A percentile compares a stretch with the other conserved stretches of the same genome.
These are phyloP conservation scores for Tenthredo scrophulariae DNA, from an alignment of 2,888 invertebrate genomes.

Conservation along the genomic window DNA sequence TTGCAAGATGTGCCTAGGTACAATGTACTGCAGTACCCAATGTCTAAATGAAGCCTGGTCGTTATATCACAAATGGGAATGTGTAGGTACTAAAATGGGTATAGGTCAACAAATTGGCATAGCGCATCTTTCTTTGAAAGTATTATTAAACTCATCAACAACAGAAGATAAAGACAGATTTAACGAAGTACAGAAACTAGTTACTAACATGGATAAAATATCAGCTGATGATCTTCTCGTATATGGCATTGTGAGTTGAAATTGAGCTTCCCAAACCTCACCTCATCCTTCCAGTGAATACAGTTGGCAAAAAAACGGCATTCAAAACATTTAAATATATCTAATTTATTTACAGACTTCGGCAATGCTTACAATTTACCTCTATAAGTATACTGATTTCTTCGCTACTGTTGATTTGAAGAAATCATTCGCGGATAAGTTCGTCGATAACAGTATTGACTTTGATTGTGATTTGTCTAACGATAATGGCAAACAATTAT, in stretches of 20 bases:
- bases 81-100: conserved; percentile 82
- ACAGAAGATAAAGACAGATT: conserved; percentile 78
- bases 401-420: conserved; percentile 80
- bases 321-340: conserved; percentile 48
- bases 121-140: conserved; percentile 87
- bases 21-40: conserved; percentile 84
- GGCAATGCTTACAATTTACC: conserved; percentile 83
- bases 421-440: conserved; percentile 66
- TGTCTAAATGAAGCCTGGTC: conserved; percentile 82
- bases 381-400: conserved; percentile 84
- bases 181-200: conserved; percentile 85
- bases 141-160: conserved; percentile 80
- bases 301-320: neutral
- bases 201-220: conserved; percentile 87
- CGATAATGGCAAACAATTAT: conserved; percentile 72
- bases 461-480: conserved; percentile 60
- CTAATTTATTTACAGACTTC: conserved; percentile 81
- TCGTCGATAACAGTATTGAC: conserved; percentile 62
- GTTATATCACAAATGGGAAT: conserved; percentile 86
- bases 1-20: conserved; percentile 84
- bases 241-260: conserved; percentile 84
- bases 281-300: neutral
- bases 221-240: conserved; percentile 84
- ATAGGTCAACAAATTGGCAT: conserved; percentile 88
- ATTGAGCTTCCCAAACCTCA: neutral